Evolutionary conservation across 35 echinoderm and acorn worm species (phyloP).

Genomic region (Anneissia japonica): DNA sequence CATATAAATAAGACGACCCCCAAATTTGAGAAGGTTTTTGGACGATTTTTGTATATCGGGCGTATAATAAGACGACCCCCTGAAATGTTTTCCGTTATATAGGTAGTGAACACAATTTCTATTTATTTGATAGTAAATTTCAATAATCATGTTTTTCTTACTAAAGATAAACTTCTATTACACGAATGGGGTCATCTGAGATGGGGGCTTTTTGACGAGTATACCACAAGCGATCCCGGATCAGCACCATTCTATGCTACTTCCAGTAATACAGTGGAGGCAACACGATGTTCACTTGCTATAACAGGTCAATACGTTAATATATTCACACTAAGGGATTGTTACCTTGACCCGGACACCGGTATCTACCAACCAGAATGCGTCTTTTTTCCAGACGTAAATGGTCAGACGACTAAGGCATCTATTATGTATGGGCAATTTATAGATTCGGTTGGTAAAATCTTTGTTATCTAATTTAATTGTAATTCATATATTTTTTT

Average conservation of each 20-base stretch:
- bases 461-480: background rate
- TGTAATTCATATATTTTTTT: background rate
- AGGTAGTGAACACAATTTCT: too few relatives aligned
- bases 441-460: conserved; percentile 26
- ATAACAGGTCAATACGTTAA: conserved; percentile 8
- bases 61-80: too few relatives aligned
- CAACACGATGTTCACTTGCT: background rate
- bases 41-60: too few relatives aligned
- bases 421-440: conserved; percentile 49
- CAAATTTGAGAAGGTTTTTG: too few relatives aligned
- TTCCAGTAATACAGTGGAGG: background rate
- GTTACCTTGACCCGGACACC: conserved; percentile 4
- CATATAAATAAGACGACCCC: too few relatives aligned
- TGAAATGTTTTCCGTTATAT: too few relatives aligned
- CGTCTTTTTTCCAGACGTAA: conserved; percentile 23
- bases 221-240: background rate
- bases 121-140: too few relatives aligned
- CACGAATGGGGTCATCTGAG: conserved; percentile 17
- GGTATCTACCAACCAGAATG: conserved; percentile 28
- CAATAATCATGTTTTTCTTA: too few relatives aligned
- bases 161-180: background rate
- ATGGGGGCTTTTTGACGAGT: conserved; percentile 7
- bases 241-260: background rate
- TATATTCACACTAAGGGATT: conserved; percentile 10
- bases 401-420: conserved; percentile 9